Conservation (phyloP, 2,797 vertebrate species). For the Triplophysa bombifrons region DNA sequence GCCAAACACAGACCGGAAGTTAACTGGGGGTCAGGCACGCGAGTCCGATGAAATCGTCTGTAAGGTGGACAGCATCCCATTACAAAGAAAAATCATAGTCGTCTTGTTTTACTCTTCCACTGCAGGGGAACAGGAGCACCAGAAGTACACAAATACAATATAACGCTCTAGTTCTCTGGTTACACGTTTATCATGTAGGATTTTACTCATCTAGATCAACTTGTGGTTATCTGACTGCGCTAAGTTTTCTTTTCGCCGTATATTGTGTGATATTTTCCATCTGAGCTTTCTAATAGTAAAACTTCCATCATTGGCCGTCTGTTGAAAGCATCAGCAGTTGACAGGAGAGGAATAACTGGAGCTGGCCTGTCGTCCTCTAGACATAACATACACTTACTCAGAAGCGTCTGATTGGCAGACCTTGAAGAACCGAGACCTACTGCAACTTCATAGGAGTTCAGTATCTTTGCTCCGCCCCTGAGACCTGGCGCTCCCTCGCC, state of each 20-base stretch:
- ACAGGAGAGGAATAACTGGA: conserved; percentile 47
- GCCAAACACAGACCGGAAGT: too few relatives aligned
- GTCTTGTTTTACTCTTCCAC: too few relatives aligned
- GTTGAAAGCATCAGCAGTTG: conserved; percentile 36
- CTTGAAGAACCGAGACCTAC: neutral
- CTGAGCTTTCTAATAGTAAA: conserved; percentile 36
- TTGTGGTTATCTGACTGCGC: conserved; percentile 17
- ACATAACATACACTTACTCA: conserved; percentile 22
- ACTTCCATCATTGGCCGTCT: conserved; percentile 30
- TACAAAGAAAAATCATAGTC: too few relatives aligned
- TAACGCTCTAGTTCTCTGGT: neutral
- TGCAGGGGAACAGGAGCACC: too few relatives aligned
- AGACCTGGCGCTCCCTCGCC: neutral
- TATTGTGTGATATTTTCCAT: conserved; percentile 49
- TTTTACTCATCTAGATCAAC: too few relatives aligned
- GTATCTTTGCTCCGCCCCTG: neutral
- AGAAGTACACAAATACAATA: too few relatives aligned
- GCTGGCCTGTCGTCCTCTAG: conserved; percentile 19
- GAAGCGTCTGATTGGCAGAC: conserved; percentile 21
- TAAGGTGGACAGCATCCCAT: too few relatives aligned
- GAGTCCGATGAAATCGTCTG: too few relatives aligned
- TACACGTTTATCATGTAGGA: too few relatives aligned
- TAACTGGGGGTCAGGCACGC: too few relatives aligned
- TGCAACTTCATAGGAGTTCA: neutral
- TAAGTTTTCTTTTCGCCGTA: conserved; percentile 25